Conservation (phyloP, 2,797 vertebrate genomes). For the Antennarius maculatus region DNA sequence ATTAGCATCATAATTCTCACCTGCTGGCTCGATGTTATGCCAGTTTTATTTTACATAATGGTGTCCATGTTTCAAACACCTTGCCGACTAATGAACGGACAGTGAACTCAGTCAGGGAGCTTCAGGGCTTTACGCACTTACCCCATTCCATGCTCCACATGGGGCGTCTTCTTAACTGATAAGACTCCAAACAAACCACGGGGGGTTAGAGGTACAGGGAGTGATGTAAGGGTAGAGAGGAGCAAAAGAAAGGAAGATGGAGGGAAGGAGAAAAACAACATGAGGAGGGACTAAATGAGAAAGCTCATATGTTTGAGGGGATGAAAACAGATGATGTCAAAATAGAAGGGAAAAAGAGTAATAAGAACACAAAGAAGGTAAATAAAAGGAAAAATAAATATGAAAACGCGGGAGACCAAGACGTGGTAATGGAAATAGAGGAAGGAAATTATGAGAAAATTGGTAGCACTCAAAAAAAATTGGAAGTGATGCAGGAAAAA, state of each 20-base stretch:
- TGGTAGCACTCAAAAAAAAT: not conserved
- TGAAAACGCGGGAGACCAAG: not conserved
- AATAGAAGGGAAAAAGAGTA: not conserved
- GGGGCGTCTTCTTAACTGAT: constrained; percentile 36
- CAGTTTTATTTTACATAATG: constrained; percentile 16
- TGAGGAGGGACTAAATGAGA: not conserved
- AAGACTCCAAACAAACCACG: constrained; percentile 42
- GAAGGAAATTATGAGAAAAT: not conserved
- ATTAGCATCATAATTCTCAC: constrained; percentile 37
- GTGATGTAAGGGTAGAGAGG: not conserved
- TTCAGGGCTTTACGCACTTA: not conserved
- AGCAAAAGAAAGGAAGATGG: not conserved
- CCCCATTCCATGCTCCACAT: constrained; percentile 44
- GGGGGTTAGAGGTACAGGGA: not conserved
- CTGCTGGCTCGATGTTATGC: constrained; percentile 28
- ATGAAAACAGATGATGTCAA: not conserved
- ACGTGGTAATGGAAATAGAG: not conserved
- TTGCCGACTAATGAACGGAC: constrained; percentile 41
- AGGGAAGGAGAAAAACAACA: not conserved
- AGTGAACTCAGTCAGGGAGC: constrained; percentile 50
- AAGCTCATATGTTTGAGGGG: not conserved
- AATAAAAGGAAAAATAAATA: not conserved
- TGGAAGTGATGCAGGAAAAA: not conserved
- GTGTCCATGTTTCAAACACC: constrained; percentile 5
- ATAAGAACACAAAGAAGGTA: not conserved